These are phyloP conservation scores for Pristiophorus japonicus DNA, from an alignment of 2,113 vertebrate genomes.

Conservation along the genomic window DNA sequence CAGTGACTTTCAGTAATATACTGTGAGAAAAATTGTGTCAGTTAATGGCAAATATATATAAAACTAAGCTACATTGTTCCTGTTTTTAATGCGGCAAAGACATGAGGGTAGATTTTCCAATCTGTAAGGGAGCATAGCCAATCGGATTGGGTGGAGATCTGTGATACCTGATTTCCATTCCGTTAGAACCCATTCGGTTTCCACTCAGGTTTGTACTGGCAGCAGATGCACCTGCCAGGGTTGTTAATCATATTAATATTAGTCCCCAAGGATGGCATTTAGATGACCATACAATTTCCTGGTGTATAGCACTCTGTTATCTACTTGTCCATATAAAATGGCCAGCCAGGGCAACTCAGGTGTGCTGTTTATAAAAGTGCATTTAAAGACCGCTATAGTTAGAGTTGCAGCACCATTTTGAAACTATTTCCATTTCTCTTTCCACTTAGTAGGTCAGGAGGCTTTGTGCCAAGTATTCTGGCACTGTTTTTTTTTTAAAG, in stretches of 20 bases:
- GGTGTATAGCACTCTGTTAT: neutral
- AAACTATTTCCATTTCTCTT: neutral
- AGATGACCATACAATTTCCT: neutral
- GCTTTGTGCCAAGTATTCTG: neutral
- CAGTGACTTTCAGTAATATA: neutral
- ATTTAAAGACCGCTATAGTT: neutral
- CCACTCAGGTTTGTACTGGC: neutral
- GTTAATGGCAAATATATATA: neutral
- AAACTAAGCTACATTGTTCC: too few species aligned
- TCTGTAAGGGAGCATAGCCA: neutral
- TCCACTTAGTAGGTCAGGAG: neutral
- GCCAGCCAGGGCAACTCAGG: neutral
- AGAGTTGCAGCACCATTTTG: neutral
- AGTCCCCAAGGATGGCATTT: neutral
- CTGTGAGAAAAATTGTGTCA: neutral
- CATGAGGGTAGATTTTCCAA: neutral
- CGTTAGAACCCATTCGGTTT: neutral
- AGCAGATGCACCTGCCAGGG: neutral
- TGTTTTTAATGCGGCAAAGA: neutral
- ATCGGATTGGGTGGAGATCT: neutral
- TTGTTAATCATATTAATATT: neutral
- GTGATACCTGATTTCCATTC: neutral
- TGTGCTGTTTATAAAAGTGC: neutral
- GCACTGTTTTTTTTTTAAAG: neutral
- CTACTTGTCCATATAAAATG: neutral